phyloP scores from a whole-genome alignment of 2,797 vertebrate species.

The Crypturellus tataupa region DNA sequence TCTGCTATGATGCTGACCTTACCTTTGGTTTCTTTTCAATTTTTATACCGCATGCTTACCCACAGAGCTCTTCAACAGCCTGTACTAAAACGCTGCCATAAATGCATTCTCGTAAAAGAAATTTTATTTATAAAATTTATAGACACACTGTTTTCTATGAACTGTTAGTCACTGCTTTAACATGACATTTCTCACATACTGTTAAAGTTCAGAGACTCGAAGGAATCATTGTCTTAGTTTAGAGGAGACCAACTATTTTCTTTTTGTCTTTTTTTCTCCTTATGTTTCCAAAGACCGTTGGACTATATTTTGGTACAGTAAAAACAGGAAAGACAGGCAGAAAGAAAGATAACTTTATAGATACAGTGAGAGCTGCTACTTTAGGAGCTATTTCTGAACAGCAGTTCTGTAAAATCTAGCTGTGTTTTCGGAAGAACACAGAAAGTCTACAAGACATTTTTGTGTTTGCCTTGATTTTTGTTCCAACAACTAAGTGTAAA shows the following conservation, averaged over 20 bases:
- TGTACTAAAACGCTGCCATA: background rate
- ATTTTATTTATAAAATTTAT: background rate
- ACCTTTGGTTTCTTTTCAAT: background rate
- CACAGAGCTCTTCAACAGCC: background rate
- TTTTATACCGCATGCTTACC: background rate
- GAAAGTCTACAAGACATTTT: background rate
- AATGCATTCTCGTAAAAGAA: background rate
- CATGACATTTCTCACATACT: background rate
- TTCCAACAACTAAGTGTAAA: constrained; percentile 57
- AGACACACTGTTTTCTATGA: background rate
- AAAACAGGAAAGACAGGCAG: background rate
- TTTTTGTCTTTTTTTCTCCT: background rate
- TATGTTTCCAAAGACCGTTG: background rate
- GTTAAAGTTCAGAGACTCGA: background rate
- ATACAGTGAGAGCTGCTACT: fast-evolving
- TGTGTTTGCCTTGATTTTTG: background rate
- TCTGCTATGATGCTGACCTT: background rate
- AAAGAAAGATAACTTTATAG: background rate
- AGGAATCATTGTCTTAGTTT: background rate
- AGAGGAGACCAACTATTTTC: background rate
- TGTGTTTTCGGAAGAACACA: background rate
- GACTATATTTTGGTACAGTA: background rate
- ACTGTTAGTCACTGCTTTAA: background rate
- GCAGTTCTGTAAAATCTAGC: background rate
- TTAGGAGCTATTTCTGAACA: background rate